These are phyloP conservation scores for Drosophila parthenogenetica DNA, from an alignment of 2,888 invertebrate genomes.

Conservation along the genomic window DNA sequence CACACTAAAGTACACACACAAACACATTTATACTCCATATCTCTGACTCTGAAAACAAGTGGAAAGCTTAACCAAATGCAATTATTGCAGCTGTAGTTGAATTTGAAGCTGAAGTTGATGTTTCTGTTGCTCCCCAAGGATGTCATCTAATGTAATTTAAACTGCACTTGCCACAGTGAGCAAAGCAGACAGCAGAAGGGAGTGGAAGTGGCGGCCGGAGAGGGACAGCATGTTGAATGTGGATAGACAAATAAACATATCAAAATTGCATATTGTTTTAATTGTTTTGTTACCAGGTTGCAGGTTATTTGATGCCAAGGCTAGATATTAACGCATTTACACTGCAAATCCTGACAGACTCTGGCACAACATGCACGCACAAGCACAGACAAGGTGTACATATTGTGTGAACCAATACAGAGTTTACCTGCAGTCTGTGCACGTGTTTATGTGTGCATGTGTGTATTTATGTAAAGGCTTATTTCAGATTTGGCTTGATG, in stretches of 20 bases:
- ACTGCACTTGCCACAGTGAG: constrained; percentile 36
- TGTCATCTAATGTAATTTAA: constrained; percentile 59
- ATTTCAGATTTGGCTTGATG: constrained; percentile 50
- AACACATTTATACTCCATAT: constrained; percentile 23
- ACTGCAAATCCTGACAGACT: constrained; percentile 66
- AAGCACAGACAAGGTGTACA: constrained; percentile 54
- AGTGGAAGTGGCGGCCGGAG: background rate
- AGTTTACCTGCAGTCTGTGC: constrained; percentile 49
- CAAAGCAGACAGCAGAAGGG: background rate
- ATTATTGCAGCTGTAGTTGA: constrained; percentile 56
- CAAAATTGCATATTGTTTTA: constrained; percentile 80
- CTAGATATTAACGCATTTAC: constrained; percentile 80
- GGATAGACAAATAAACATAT: constrained; percentile 76
- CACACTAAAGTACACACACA: background rate
- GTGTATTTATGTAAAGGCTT: constrained; percentile 44
- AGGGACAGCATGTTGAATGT: constrained; percentile 17
- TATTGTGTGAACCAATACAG: constrained; percentile 59
- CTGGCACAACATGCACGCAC: constrained; percentile 19
- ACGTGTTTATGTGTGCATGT: constrained; percentile 10
- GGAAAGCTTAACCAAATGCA: constrained; percentile 65
- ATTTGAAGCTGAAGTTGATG: constrained; percentile 42
- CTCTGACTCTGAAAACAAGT: constrained; percentile 23
- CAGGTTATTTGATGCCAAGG: constrained; percentile 75
- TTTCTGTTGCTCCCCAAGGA: constrained; percentile 46
- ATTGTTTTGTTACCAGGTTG: constrained; percentile 78